A percentile compares a stretch with the other conserved stretches of the same genome.
phyloP scores from a whole-genome alignment of 2,888 invertebrate species.

The Tribolium freemani region DNA sequence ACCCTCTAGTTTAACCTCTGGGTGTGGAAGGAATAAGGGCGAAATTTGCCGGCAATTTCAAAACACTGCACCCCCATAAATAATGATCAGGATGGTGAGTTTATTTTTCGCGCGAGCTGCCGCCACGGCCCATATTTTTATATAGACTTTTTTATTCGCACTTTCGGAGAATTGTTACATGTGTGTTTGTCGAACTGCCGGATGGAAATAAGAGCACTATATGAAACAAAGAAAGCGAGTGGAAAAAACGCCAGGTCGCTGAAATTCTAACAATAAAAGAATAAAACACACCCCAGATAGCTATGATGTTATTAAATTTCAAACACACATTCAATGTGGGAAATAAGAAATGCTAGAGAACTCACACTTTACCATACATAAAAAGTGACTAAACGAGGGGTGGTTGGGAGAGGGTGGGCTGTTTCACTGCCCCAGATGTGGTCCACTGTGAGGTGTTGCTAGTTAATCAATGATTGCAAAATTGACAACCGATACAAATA shows the following conservation, averaged over 20 bases:
- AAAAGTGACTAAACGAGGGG: no score
- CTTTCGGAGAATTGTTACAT: conserved; percentile 31
- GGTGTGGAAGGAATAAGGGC: conserved; percentile 13
- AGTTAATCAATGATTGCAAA: not conserved
- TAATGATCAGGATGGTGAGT: conserved; percentile 41
- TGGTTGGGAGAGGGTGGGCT: no score
- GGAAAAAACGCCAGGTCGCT: not conserved
- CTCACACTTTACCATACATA: not conserved
- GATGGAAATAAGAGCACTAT: conserved; percentile 15
- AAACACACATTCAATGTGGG: conserved; percentile 27
- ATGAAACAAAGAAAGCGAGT: conserved; percentile 6
- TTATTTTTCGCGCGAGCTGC: conserved; percentile 37
- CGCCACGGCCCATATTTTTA: conserved; percentile 34
- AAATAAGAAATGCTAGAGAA: conserved; percentile 9
- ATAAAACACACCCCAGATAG: conserved; percentile 27
- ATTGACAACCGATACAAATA: no score
- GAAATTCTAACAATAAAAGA: conserved; percentile 24
- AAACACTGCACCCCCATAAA: conserved; percentile 32
- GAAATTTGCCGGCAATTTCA: conserved; percentile 23
- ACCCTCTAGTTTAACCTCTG: not conserved
- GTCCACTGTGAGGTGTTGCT: not conserved
- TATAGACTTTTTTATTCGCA: conserved; percentile 34
- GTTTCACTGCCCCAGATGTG: not conserved
- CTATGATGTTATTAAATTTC: conserved; percentile 35
- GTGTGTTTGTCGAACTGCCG: conserved; percentile 28